Conservation (phyloP, 1,140 invertebrate species). For the Chrysomallon squamiferum region DNA sequence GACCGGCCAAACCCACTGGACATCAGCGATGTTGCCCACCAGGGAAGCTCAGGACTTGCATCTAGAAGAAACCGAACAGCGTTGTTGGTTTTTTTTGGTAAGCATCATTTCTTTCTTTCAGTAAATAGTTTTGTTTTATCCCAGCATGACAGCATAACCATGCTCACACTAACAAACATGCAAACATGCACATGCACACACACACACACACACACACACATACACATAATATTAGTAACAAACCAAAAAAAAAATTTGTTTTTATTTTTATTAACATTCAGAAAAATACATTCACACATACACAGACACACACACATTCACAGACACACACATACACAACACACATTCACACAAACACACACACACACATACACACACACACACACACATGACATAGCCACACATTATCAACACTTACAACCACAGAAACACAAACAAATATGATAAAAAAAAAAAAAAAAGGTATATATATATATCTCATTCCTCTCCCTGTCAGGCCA, state of each 20-base stretch:
- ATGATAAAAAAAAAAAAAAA: no score
- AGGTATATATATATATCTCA: no score
- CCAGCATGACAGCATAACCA: no score
- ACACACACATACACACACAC: no score
- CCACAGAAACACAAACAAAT: no score
- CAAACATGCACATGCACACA: no score
- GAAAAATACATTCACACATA: background rate
- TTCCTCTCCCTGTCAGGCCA: constrained; percentile 63
- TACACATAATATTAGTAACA: no score
- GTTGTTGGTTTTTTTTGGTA: constrained; percentile 94
- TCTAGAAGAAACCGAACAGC: constrained; percentile 89
- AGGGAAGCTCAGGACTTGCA: constrained; percentile 85
- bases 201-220: background rate
- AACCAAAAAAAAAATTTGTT: no score
- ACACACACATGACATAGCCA: no score
- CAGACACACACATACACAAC: background rate
- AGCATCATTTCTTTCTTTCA: constrained; percentile 52
- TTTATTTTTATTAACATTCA: no score
- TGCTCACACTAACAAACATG: no score
- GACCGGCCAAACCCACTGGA: constrained; percentile 87
- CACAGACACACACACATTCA: background rate
- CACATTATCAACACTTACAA: background rate
- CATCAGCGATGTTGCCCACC: constrained; percentile 81
- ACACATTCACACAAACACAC: no score
- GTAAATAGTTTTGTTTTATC: background rate